Base-by-base conservation (phyloP, 2,888 invertebrate species). In the Sialis fuliginosa region DNA sequence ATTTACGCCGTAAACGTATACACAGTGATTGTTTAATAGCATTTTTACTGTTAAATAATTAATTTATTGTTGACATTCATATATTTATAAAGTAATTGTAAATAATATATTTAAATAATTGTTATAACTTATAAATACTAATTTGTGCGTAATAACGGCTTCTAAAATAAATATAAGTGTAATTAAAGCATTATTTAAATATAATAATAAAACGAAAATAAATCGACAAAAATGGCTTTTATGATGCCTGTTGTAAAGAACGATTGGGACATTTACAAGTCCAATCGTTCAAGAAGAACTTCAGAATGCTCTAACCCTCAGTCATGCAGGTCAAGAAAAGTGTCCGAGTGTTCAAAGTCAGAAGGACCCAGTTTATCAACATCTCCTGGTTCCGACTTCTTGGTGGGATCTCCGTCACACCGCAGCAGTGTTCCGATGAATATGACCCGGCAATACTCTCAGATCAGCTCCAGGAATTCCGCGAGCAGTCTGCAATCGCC, bases 221-320 rank as follows among this genome's bases (percentile, higher is more conserved):
- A 37, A 37, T 37, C 37, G 2, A 37, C 12, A 37, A 37, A n/a
- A 7, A 90, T 90, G 90, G 90, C 90, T 73, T 90, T 90, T 70
- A 89, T 89, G 89, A 88, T 90, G 86, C 90, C 89, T 49, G 89
- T 90, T 54, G 79, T 90, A 69, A 89, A 89, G 72, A 90, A 89
- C 71, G 88, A 90, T 66, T 90, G 85, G 77, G 86, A 90, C 65
- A 88, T 90, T 60, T 90, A 90, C 74, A 86, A 87, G 70, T 81
- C 84, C 53, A 79, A 79, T 63, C 77, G 87, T 44, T 75, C 79
- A 48, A 74, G 88, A 55, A 75, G 82, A 53, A 74, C 77, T 40
- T 86, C 86, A 6, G 87, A 88, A 66, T 77, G 79, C 56, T 78
- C 82, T 7, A 74, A 74, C 60, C 64, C 73, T 39, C 68, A 69